Conservation (phyloP, 1,140 invertebrate genomes). For the Tyrophagus putrescentiae region DNA sequence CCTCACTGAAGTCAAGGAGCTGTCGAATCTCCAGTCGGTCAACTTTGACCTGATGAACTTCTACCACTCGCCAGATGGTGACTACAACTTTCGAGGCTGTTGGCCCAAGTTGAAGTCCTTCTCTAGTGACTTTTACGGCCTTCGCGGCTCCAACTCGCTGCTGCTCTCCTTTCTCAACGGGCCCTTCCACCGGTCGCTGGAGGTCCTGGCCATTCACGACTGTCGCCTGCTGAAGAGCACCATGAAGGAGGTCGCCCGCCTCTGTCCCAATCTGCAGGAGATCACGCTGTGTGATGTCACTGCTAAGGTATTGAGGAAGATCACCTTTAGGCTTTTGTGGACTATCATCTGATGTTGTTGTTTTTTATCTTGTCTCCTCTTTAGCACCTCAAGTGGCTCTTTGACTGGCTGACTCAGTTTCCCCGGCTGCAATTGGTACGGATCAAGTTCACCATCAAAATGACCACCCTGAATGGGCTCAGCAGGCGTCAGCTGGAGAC, state of each 20-base stretch:
- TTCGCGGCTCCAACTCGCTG: not conserved
- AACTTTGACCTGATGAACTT: constrained; percentile 10
- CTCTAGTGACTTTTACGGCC: not conserved
- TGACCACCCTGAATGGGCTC: not conserved
- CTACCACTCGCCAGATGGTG: not conserved
- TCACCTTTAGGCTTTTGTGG: not conserved
- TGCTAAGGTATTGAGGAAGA: not conserved
- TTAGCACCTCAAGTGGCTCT: too few species aligned
- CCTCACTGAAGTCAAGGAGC: not conserved
- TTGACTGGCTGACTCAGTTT: not conserved
- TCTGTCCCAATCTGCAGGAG: not conserved
- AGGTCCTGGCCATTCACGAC: not conserved
- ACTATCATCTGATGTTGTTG: too few species aligned
- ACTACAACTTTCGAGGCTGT: not conserved
- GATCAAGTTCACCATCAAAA: not conserved
- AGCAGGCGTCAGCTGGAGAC: not conserved
- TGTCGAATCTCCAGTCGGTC: not conserved
- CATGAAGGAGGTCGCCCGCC: not conserved
- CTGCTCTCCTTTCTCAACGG: not conserved
- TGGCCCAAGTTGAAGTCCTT: constrained; percentile 7
- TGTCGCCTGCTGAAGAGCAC: not conserved
- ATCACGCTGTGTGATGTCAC: not conserved
- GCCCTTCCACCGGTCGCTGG: not conserved
- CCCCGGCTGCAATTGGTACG: not conserved
- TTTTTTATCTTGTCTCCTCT: too few species aligned